Evolutionary conservation across 1,140 invertebrate species (phyloP), one percentile per base, ranked within the genome.

Genomic region (Globodera rostochiensis): DNA sequence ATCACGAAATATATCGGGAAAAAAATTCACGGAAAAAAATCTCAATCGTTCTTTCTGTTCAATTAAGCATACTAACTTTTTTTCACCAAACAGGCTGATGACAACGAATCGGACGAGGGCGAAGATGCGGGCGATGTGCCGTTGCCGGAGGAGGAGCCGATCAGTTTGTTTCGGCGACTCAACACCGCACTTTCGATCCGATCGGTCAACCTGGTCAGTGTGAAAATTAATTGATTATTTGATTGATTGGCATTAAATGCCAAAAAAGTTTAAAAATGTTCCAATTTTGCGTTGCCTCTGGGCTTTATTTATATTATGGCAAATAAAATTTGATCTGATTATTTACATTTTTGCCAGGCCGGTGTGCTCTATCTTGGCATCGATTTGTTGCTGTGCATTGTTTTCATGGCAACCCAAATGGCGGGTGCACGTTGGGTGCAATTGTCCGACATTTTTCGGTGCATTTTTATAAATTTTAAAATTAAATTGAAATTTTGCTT

Each of bases 371-470:
- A 78, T 70, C 49, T 78, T 25, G 76, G 64, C 49, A 45, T 78
- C 13, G 76, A 78, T 47, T 6, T 78, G 11, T 25, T 78, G 66
- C n/a, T 78, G 21, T 78, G 76, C 21, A 78, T 78, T 70, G 66
- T 78, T 36, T 78, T 45, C 70, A 6, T 78, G 21, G n/a, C 76
- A 6, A n/a, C 69, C 49, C 57, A 78, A 53, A 69, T 78, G 70
- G 53, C 25, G n/a, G 76, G 76, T 47, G 66, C 64, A n/a, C 50
- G n/a, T 13, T 78, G 76, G 76, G 15, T 78, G 49, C 25, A 69
- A 25, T 64, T 78, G 21, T 78, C 76, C 21, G 76, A 78, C 49
- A 25, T 78, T 64, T 78, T 78, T 21, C 53, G 76, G 76, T 78
- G 19, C 19, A 15, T 60, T 60, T 60, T 36, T 36, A 1, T 36